phyloP scores from a whole-genome alignment of 2,888 invertebrate species.

The Pyrgus malvae region DNA sequence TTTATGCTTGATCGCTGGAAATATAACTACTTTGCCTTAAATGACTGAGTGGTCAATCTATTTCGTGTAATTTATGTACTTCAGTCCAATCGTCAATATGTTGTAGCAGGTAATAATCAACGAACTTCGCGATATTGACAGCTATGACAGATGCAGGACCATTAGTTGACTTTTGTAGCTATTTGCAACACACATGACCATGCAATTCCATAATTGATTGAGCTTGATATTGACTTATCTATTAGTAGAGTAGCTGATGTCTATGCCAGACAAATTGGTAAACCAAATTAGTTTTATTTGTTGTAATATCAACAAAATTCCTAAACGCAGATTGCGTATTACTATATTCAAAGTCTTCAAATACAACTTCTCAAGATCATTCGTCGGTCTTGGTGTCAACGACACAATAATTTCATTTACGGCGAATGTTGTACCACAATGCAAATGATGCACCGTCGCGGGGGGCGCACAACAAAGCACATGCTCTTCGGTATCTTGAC shows the following conservation, averaged over 20 bases:
- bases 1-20: conserved; percentile 9
- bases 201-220: neutral
- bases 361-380: neutral
- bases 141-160: neutral
- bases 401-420: conserved; percentile 29
- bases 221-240: neutral
- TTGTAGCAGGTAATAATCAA: conserved; percentile 2
- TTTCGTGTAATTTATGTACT: conserved; percentile 16
- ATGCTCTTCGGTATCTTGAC: conserved; percentile 53
- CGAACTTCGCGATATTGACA: conserved; percentile 1
- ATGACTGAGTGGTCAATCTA: conserved; percentile 1
- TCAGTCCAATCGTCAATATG: conserved; percentile 6
- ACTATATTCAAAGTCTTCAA: neutral
- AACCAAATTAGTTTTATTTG: no score
- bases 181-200: conserved; percentile 4
- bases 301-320: neutral
- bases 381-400: conserved; percentile 22
- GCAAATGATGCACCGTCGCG: conserved; percentile 52
- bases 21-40: conserved; percentile 3
- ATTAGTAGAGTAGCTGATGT: no score
- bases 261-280: no score
- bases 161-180: conserved; percentile 11
- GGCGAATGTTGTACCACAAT: conserved; percentile 38
- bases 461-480: conserved; percentile 51
- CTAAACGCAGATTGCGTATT: neutral